phyloP scores from a whole-genome alignment of 2,113 vertebrate genomes.

The Lepidiolamprologus cunningtoni region DNA sequence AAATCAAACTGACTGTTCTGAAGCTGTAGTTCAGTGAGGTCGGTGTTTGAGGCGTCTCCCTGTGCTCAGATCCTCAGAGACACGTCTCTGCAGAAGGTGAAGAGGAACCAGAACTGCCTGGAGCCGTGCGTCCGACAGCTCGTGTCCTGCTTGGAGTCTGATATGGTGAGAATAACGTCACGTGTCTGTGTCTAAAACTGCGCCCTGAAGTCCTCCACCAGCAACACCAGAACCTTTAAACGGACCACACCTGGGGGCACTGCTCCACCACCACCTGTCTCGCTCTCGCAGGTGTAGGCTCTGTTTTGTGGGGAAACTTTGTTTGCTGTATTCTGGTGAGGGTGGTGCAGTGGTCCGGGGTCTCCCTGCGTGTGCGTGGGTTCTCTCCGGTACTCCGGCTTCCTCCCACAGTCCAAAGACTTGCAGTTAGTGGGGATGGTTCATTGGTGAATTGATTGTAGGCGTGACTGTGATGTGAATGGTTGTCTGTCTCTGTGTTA shows the following conservation, averaged over 20 bases:
- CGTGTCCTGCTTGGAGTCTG: slow-evolving; percentile 92
- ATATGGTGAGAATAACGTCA: slow-evolving; percentile 75
- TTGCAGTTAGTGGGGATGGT: neutral
- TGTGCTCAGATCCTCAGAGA: slow-evolving; percentile 86
- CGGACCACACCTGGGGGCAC: neutral
- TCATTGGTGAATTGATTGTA: neutral
- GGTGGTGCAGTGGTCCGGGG: neutral
- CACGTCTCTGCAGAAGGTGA: slow-evolving; percentile 96
- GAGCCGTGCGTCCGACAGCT: slow-evolving; percentile 96
- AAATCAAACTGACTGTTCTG: neutral
- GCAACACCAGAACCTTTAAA: neutral
- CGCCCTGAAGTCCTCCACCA: neutral
- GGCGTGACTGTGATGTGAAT: neutral
- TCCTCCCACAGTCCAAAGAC: neutral
- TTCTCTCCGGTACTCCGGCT: fast-evolving
- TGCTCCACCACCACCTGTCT: neutral
- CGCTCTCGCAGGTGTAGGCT: neutral
- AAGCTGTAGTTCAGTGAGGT: neutral
- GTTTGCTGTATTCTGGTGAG: neutral
- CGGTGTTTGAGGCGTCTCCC: fast-evolving
- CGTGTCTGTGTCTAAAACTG: neutral
- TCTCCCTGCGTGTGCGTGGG: fast-evolving
- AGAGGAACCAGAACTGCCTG: slow-evolving; percentile 96
- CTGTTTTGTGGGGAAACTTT: neutral
- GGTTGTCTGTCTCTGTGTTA: neutral